Base-by-base conservation (phyloP, 2,113 vertebrate genomes). In the Plotosus lineatus region DNA sequence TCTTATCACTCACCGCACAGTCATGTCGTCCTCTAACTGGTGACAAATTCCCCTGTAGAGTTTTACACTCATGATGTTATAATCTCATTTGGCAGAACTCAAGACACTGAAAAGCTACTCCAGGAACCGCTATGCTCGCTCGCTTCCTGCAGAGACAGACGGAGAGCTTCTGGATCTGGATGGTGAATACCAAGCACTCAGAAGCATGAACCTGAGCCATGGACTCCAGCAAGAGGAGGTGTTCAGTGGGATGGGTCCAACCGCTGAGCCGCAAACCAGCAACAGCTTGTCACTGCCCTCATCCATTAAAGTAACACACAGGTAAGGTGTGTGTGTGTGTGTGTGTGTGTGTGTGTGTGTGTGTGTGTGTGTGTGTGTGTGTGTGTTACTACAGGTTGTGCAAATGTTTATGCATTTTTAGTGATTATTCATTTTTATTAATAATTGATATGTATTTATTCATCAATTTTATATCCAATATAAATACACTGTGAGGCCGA, bases 291-390 rank as follows among this genome's bases (percentile, higher is more conserved):
- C 77, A 0, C 87, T 90, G n/a, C 91, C 95, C 38, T 94, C 92
- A 60, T 93, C 95, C 31, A 93, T 97, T 83, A 97, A 95, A 91
- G 96, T 98, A 80, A 98, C 97, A 1, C 96, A 97, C 80, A 94
- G 96, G 97, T 97, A 79, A 53, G 23, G n/a, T 48, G 76, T 79
- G 82, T 79, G 48, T 60, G 26, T 77, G 28, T 81, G 71, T 66
- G 36, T 63, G 44, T 75, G 53, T 63, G 33, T 28, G 56, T 9
- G n/a, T 14, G 10, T 9, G 1, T 53, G 50, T 56, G 53, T 56
- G 21, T 55, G 71, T 66, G 36, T 63, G 44, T 75, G 53, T 63
- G 33, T 28, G 56, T 9, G n/a, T 14, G 10, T 9, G 1, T 53
- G 50, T 56, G 53, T 56, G 21, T 60, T 60, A 31, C 28, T 15